A percentile compares a stretch with the other conserved stretches of the same genome.
These are phyloP conservation scores for Caenorhabditis zanzibari DNA, from an alignment of 2,888 invertebrate species.

Conservation along the genomic window DNA sequence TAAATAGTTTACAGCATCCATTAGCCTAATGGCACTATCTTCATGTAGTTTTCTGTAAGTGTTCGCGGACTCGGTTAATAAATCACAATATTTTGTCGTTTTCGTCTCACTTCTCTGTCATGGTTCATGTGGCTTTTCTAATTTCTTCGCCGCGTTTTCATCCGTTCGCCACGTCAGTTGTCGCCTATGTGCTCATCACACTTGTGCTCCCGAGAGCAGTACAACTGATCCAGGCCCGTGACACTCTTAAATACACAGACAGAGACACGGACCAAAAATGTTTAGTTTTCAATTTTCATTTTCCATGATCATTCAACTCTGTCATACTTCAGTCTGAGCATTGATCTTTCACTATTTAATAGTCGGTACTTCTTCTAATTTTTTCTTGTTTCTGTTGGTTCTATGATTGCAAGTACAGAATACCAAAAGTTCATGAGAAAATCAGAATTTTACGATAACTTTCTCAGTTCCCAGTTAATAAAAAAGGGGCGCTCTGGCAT, in stretches of 20 bases:
- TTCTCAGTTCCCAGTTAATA: slow-evolving; percentile 39
- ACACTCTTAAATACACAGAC: slow-evolving; percentile 22
- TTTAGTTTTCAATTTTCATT: slow-evolving; percentile 28
- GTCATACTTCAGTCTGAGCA: background rate
- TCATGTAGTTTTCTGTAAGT: background rate
- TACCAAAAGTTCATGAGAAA: slow-evolving; percentile 5
- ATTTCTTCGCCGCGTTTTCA: slow-evolving; percentile 35
- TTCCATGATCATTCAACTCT: slow-evolving; percentile 1
- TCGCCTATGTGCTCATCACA: slow-evolving; percentile 35
- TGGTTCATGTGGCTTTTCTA: slow-evolving; percentile 36
- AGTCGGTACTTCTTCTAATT: background rate
- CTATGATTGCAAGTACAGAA: background rate
- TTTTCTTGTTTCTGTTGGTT: background rate
- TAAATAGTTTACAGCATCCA: background rate
- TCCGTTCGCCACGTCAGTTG: slow-evolving; percentile 58
- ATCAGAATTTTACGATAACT: background rate
- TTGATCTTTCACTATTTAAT: slow-evolving; percentile 5
- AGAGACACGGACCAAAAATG: slow-evolving; percentile 31
- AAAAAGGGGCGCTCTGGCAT: slow-evolving; percentile 22
- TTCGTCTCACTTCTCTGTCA: slow-evolving; percentile 34
- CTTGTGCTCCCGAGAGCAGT: slow-evolving; percentile 33
- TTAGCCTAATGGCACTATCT: background rate
- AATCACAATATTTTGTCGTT: slow-evolving; percentile 57
- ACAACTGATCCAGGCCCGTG: slow-evolving; percentile 47
- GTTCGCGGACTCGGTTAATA: background rate